phyloP scores from a whole-genome alignment of 2,888 invertebrate genomes.

The Drosophila picticornis region DNA sequence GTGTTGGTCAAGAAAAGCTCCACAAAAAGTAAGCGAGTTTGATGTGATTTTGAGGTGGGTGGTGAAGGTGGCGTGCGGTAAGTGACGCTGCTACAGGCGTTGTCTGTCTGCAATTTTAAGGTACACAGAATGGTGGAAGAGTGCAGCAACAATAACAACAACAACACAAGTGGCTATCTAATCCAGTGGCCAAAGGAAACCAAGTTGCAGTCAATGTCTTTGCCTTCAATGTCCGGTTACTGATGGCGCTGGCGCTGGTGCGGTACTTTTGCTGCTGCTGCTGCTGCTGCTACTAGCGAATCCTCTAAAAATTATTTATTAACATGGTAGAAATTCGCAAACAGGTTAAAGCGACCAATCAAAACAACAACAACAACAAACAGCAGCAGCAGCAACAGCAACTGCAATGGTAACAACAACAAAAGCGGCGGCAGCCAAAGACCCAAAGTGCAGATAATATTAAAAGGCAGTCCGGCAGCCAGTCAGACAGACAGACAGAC shows the following conservation, averaged over 20 bases:
- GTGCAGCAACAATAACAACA: not conserved
- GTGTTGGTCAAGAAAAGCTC: constrained; percentile 9
- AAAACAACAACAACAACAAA: constrained; percentile 66
- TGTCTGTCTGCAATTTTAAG: constrained; percentile 52
- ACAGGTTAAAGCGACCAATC: constrained; percentile 83
- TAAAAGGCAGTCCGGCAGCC: constrained; percentile 72
- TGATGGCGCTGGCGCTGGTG: constrained; percentile 44
- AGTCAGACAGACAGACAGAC: constrained; percentile 39
- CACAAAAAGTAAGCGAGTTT: not conserved
- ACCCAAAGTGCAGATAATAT: constrained; percentile 78
- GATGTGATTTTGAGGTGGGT: not conserved
- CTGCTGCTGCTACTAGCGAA: constrained; percentile 60
- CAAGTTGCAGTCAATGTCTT: constrained; percentile 21
- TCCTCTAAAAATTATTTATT: constrained; percentile 85
- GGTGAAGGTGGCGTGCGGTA: constrained; percentile 9
- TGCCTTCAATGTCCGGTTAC: constrained; percentile 38
- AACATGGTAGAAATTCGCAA: constrained; percentile 83
- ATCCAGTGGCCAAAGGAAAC: constrained; percentile 35
- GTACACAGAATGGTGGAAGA: constrained; percentile 27
- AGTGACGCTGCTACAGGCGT: constrained; percentile 11
- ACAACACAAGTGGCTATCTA: constrained; percentile 39
- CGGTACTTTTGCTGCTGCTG: constrained; percentile 36
- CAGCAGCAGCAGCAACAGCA: constrained; percentile 6
- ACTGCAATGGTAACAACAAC: constrained; percentile 36
- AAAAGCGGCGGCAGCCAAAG: constrained; percentile 70